Evolutionary conservation across 2,888 invertebrate genomes (phyloP), one percentile per base, ranked within the genome.

Genomic region (Agonopterix alstromeriana): DNA sequence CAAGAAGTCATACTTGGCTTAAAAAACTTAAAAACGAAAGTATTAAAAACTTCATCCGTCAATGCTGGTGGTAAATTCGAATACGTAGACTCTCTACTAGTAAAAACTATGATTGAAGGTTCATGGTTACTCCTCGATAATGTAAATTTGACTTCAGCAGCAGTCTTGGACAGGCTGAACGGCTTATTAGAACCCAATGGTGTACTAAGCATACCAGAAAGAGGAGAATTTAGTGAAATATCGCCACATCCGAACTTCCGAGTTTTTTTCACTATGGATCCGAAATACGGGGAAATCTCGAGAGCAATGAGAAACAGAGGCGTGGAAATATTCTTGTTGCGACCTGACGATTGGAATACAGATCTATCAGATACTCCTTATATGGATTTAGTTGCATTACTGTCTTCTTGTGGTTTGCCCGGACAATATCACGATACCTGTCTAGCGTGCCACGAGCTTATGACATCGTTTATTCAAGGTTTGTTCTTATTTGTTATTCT

Each of bases 231-330:
- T 48, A 95, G 95, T 44, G 90, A 93, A 53, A 93, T 98, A 12
- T 91, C 79, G 62, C 98, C 98, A 1, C 97, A 99, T 76, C 90
- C 92, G 8, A 92, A 98, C 71, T 99, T 99, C 76, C 92, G 98
- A 57, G 91, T 99, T 40, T 97, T 99, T 71, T 92, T 99, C 53
- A 94, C 98, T 0, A 96, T 98, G 93, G 97, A 99, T 82, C 97
- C 98, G 0, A 94, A 93, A 67, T 94, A 96, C 80, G 99, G 99
- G 0, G 98, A 98, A 80, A 95, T 99, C 56, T 99, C 99, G 0
- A 92, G 97, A 61, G 99, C 99, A 0, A 99, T 99, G 99, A 91
- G 99, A 52, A 99, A 99, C 79, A 91, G 99, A 66, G 98, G 99
- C 2, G 93, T 99, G 0, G 99, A 99, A 89, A 94, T 99, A 62